Conservation (phyloP, 1,140 invertebrate genomes). For the Philotrypesis tridentata region DNA sequence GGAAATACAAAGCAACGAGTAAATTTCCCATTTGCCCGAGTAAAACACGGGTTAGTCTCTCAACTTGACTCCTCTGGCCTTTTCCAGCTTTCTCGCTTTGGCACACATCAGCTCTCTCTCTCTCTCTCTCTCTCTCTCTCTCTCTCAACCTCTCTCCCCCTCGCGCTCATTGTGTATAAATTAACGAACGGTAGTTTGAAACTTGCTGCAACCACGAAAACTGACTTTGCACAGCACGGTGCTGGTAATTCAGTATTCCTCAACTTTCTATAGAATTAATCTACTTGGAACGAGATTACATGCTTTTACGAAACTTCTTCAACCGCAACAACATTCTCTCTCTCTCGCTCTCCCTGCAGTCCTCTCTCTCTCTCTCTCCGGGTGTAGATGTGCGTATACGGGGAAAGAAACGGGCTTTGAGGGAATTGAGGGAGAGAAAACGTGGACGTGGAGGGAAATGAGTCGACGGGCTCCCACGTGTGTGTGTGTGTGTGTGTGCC, state of each 20-base stretch:
- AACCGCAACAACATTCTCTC: constrained; percentile 38
- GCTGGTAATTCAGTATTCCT: constrained; percentile 45
- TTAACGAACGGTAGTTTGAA: constrained; percentile 45
- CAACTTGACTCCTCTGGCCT: not conserved
- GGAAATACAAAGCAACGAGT: not conserved
- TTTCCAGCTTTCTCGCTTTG: constrained; percentile 4
- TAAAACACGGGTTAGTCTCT: constrained; percentile 48
- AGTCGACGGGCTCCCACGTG: not conserved
- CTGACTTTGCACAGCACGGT: constrained; percentile 52
- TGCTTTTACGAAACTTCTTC: constrained; percentile 45
- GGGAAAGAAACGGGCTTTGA: not conserved
- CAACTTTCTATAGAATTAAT: constrained; percentile 49
- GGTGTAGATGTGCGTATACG: not conserved
- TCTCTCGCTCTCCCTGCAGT: not conserved
- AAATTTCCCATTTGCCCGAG: constrained; percentile 24
- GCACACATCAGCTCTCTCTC: not conserved
- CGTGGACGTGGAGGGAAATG: not conserved
- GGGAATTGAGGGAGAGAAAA: not conserved
- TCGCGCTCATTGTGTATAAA: constrained; percentile 45
- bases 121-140: not conserved
- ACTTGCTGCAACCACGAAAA: constrained; percentile 55
- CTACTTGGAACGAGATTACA: constrained; percentile 48
- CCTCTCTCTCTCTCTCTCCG: not conserved
- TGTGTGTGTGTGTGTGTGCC: not conserved
- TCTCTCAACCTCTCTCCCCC: not conserved